These are phyloP conservation scores for Dasypolia templi DNA, from an alignment of 2,888 invertebrate species.

Conservation along the genomic window DNA sequence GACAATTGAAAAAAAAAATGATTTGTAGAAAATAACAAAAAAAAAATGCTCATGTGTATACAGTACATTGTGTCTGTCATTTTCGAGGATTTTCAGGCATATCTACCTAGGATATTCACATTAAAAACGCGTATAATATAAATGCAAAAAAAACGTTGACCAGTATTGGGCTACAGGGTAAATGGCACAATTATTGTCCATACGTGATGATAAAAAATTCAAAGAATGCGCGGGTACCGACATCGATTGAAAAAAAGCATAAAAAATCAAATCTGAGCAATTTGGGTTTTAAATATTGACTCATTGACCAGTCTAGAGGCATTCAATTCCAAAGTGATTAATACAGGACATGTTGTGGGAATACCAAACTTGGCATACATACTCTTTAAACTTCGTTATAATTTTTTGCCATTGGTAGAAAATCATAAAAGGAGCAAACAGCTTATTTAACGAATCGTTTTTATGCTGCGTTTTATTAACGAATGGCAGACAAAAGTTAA, in stretches of 20 bases:
- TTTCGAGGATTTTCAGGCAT: background rate
- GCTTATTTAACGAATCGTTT: too few species aligned
- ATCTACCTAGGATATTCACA: background rate
- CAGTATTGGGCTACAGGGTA: constrained; percentile 8
- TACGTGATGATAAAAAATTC: background rate
- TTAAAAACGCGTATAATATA: background rate
- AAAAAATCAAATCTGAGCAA: constrained; percentile 6
- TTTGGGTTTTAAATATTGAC: constrained; percentile 25
- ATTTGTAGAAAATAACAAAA: background rate
- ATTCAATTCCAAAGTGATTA: constrained; percentile 40
- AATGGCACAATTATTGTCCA: background rate
- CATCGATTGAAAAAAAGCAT: constrained; percentile 10
- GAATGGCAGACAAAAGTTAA: background rate
- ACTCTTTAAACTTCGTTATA: background rate
- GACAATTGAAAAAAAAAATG: background rate
- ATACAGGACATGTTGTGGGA: constrained; percentile 3
- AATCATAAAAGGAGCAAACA: too few species aligned
- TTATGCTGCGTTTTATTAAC: background rate
- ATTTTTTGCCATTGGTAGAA: too few species aligned
- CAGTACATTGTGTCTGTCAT: background rate
- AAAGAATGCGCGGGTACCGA: constrained; percentile 7
- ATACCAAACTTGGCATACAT: background rate
- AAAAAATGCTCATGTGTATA: background rate
- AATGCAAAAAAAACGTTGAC: background rate
- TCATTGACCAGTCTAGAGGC: constrained; percentile 31